Evolutionary conservation across 23 tunicate genomes (phyloP).

Genomic region (Halocynthia roretzi): DNA sequence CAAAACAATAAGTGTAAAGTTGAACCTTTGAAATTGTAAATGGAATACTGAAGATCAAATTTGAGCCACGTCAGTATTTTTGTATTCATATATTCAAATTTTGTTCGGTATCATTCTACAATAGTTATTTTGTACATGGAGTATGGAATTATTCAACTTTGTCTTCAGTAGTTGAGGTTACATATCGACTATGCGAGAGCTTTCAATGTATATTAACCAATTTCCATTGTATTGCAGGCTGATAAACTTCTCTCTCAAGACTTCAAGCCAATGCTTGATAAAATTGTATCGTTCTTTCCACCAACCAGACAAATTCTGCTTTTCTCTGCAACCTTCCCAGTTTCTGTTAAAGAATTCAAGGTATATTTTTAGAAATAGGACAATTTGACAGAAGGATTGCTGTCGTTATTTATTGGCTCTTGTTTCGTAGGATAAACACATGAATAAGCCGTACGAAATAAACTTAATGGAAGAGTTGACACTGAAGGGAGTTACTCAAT

Average conservation of each 20-base stretch:
- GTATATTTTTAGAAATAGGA: slow-evolving; percentile 2
- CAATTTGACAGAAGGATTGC: background rate
- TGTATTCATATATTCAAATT: too few species aligned
- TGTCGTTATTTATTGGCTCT: background rate
- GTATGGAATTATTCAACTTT: background rate
- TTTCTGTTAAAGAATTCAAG: slow-evolving; percentile 87
- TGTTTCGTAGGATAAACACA: slow-evolving; percentile 41
- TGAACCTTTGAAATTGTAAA: too few species aligned
- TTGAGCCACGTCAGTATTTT: too few species aligned
- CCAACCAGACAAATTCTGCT: slow-evolving; percentile 86
- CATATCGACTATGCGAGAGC: background rate
- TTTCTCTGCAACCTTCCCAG: slow-evolving; percentile 95
- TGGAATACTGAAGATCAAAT: too few species aligned
- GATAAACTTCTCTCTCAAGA: slow-evolving; percentile 92
- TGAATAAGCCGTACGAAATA: slow-evolving; percentile 98
- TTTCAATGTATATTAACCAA: background rate
- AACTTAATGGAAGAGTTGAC: slow-evolving; percentile 98
- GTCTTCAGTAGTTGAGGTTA: background rate
- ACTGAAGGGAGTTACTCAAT: slow-evolving; percentile 94
- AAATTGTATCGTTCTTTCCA: slow-evolving; percentile 70
- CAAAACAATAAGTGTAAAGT: too few species aligned
- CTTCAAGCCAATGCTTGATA: slow-evolving; percentile 84
- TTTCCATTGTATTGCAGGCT: slow-evolving; percentile 33
- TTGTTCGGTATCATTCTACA: too few species aligned
- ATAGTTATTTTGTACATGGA: background rate